Evolutionary conservation across 2,113 vertebrate species (phyloP).

Genomic region (Dendrocopos noguchii): DNA sequence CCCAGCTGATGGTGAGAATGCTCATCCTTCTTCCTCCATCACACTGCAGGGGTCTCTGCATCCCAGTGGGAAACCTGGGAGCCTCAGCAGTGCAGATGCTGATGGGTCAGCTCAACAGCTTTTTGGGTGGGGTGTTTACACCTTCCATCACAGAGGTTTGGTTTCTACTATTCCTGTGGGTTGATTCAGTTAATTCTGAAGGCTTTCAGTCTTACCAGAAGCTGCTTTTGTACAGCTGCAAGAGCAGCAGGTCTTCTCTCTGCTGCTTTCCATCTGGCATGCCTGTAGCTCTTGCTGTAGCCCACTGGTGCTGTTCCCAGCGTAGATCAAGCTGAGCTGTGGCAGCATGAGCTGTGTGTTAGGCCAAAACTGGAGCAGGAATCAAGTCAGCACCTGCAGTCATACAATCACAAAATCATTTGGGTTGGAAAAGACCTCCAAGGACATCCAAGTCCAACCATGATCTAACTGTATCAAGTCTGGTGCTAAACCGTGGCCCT

Average conservation of each 20-base stretch:
- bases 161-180: not conserved
- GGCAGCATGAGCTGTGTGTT: not conserved
- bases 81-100: not conserved
- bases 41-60: rapidly evolving
- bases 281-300: not conserved
- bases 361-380: not conserved
- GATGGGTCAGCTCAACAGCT: not conserved
- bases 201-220: not conserved
- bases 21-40: not conserved
- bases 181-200: not conserved
- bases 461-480: no score
- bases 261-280: not conserved
- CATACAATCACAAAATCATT: not conserved
- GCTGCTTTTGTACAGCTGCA: not conserved
- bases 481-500: no score
- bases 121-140: not conserved
- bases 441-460: no score
- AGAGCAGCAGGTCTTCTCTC: not conserved
- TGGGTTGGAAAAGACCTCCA: no score
- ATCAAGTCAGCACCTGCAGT: not conserved
- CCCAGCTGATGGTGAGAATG: not conserved
- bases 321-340: not conserved
- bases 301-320: not conserved
- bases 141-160: not conserved
- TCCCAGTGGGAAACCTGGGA: not conserved